Conservation (phyloP, 2,888 invertebrate genomes). For the Microchrysa polita region DNA sequence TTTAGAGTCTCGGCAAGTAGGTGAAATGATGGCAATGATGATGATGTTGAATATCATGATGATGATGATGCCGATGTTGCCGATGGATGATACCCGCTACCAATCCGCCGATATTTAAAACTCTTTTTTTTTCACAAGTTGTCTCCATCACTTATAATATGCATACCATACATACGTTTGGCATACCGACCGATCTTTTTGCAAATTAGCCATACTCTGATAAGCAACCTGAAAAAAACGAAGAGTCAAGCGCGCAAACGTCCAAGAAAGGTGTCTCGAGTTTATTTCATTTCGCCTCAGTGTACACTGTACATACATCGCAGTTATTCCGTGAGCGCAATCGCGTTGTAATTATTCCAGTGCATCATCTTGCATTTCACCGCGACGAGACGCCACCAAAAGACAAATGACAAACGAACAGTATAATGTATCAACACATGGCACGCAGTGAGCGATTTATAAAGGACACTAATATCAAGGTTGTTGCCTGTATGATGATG, state of each 20-base stretch:
- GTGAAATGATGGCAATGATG: conserved; percentile 27
- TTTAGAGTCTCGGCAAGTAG: conserved; percentile 25
- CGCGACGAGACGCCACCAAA: neutral
- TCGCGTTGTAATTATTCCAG: neutral
- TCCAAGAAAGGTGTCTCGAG: conserved; percentile 19
- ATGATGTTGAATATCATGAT: too few relatives aligned
- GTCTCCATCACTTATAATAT: conserved; percentile 39
- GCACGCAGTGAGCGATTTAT: neutral
- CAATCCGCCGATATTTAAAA: conserved; percentile 38
- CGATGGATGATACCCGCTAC: conserved; percentile 34
- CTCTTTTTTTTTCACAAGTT: conserved; percentile 42
- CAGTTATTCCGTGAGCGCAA: conserved; percentile 13
- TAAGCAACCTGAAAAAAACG: neutral
- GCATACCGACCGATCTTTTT: neutral
- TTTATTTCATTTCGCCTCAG: conserved; percentile 4
- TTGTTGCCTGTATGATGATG: neutral
- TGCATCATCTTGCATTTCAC: conserved; percentile 16
- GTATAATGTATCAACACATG: neutral
- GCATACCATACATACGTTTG: conserved; percentile 6
- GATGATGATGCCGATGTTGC: too few relatives aligned
- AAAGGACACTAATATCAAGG: conserved; percentile 28
- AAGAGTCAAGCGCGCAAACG: neutral
- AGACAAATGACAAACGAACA: conserved; percentile 11
- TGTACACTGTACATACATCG: too few relatives aligned
- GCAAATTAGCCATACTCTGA: conserved; percentile 27